Evolutionary conservation across 2,113 vertebrate species (phyloP).

Genomic region (Psephotus haematonotus): DNA sequence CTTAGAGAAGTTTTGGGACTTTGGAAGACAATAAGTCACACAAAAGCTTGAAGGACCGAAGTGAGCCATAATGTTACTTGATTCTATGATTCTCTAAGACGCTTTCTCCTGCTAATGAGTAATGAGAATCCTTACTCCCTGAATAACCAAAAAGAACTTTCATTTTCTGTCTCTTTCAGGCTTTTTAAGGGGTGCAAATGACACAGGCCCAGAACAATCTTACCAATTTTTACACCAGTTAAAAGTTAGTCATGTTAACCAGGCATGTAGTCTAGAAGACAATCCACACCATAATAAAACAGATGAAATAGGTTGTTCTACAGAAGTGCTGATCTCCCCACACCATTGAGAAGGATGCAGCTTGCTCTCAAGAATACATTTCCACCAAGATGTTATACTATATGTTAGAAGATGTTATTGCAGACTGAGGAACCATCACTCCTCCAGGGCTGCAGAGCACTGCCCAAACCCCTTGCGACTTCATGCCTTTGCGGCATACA

Average conservation of each 20-base stretch:
- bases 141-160: not conserved
- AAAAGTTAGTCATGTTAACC: not conserved
- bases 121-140: not conserved
- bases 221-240: not conserved
- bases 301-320: not conserved
- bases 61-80: not conserved
- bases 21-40: not conserved
- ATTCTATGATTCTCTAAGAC: not conserved
- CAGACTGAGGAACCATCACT: not conserved
- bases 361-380: not conserved
- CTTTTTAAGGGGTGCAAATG: not conserved
- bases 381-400: not conserved
- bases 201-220: not conserved
- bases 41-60: not conserved
- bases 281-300: not conserved
- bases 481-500: rapidly evolving
- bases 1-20: not conserved
- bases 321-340: not conserved
- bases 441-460: not conserved
- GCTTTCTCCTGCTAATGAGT: not conserved
- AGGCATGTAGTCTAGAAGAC: not conserved
- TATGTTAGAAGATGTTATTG: not conserved
- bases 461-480: not conserved
- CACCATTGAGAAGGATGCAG: not conserved
- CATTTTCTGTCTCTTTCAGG: not conserved